A percentile compares a stretch with the other conserved stretches of the same genome.
Evolutionary conservation across 2,113 vertebrate species (phyloP).

Genomic region (Lepus europaeus): DNA sequence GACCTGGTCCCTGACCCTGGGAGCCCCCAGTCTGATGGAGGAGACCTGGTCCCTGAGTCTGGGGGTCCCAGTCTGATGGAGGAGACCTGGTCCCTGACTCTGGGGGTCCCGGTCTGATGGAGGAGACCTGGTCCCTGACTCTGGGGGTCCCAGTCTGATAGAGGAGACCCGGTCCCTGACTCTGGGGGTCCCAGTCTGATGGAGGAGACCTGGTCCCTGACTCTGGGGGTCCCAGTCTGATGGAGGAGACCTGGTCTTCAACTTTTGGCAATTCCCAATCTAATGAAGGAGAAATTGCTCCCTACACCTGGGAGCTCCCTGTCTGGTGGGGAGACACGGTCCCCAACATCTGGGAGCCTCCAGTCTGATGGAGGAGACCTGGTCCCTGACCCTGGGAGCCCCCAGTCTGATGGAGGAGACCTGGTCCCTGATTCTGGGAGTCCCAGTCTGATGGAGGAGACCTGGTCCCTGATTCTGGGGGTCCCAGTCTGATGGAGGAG

Average conservation of each 20-base stretch:
- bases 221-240: not conserved
- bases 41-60: too few relatives aligned
- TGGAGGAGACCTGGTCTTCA: not conserved
- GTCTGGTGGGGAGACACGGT: not conserved
- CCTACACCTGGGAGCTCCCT: not conserved
- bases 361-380: conserved; percentile 25
- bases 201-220: not conserved
- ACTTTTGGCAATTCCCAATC: not conserved
- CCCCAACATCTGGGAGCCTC: not conserved
- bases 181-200: not conserved
- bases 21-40: too few relatives aligned
- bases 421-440: not conserved
- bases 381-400: not conserved
- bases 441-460: not conserved
- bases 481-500: conserved; percentile 25
- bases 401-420: conserved; percentile 34
- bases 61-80: too few relatives aligned
- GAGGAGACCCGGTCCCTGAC: not conserved
- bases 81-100: too few relatives aligned
- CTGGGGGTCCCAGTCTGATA: not conserved
- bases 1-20: not conserved
- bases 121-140: not conserved
- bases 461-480: not conserved
- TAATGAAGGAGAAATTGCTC: not conserved
- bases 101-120: too few relatives aligned